These are phyloP conservation scores for Euclidia mi DNA, from an alignment of 2,888 invertebrate genomes.

Conservation along the genomic window DNA sequence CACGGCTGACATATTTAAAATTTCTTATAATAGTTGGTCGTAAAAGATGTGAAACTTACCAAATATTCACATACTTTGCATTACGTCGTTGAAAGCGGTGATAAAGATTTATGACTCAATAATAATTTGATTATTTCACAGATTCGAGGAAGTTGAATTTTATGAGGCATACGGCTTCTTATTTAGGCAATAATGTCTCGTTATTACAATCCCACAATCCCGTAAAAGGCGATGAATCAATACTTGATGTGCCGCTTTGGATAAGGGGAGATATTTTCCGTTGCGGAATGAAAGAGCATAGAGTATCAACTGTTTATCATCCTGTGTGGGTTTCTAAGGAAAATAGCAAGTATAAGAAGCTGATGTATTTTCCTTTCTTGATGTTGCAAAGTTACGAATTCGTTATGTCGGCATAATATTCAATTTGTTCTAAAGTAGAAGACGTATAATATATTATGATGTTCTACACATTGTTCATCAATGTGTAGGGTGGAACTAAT, in stretches of 20 bases:
- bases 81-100: slow-evolving; percentile 69
- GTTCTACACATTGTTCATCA: background rate
- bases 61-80: slow-evolving; percentile 80
- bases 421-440: background rate
- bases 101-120: slow-evolving; percentile 87
- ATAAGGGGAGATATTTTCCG: slow-evolving; percentile 48
- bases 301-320: slow-evolving; percentile 39
- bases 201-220: slow-evolving; percentile 70
- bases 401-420: background rate
- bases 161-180: slow-evolving; percentile 81
- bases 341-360: slow-evolving; percentile 23
- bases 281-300: slow-evolving; percentile 25
- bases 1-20: slow-evolving; percentile 30
- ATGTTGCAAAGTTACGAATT: slow-evolving; percentile 3
- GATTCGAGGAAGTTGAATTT: slow-evolving; percentile 84
- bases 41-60: slow-evolving; percentile 75
- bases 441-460: background rate
- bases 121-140: slow-evolving; percentile 87
- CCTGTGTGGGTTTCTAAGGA: slow-evolving; percentile 22
- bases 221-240: slow-evolving; percentile 67
- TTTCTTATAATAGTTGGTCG: slow-evolving; percentile 44
- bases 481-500: slow-evolving; percentile 2
- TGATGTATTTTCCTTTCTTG: slow-evolving; percentile 29
- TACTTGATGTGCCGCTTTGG: slow-evolving; percentile 56
- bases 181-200: slow-evolving; percentile 81